phyloP scores from a whole-genome alignment of 2,113 vertebrate species.

The Tachuris rubrigastra region DNA sequence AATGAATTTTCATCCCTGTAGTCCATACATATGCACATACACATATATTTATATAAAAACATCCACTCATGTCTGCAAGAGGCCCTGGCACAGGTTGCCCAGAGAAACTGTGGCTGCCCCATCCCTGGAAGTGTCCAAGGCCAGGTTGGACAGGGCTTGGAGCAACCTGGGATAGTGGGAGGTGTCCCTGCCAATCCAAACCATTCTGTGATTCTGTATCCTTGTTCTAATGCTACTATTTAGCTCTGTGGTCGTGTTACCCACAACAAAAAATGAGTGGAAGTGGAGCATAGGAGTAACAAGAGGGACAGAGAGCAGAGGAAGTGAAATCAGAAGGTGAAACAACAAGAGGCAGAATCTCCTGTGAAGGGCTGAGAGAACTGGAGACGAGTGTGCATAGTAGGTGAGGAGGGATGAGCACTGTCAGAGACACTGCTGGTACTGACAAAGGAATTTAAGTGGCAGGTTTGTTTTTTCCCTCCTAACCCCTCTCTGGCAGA shows the following conservation, averaged over 20 bases:
- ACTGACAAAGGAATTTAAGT: constrained; percentile 14
- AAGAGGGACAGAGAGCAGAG: background rate
- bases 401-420: background rate
- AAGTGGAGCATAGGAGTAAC: background rate
- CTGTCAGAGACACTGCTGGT: background rate
- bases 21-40: no score
- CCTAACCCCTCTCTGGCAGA: constrained; percentile 3
- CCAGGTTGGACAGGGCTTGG: background rate
- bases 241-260: background rate
- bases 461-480: background rate
- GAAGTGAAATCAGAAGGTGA: background rate
- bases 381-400: background rate
- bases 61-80: background rate
- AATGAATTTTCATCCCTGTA: no score
- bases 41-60: background rate
- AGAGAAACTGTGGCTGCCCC: background rate
- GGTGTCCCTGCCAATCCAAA: background rate
- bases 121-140: background rate
- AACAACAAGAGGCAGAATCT: background rate
- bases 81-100: background rate
- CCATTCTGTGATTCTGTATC: background rate
- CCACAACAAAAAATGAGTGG: background rate
- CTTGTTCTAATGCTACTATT: background rate
- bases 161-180: background rate
- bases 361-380: background rate